Evolutionary conservation across 1,140 invertebrate genomes (phyloP).

Genomic region (Lutraria rhynchaena): DNA sequence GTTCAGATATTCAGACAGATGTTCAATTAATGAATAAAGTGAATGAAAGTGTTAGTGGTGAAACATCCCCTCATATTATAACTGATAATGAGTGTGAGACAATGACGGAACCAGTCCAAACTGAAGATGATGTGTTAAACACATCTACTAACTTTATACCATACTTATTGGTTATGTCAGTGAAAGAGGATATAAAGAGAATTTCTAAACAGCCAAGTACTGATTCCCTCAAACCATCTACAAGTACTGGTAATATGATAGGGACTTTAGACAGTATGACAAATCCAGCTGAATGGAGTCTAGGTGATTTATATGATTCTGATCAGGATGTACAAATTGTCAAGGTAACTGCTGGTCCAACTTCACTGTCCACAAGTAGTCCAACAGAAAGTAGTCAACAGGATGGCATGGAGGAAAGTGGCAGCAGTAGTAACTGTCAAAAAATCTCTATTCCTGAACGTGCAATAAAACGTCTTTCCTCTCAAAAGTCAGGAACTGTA

Average conservation of each 20-base stretch:
- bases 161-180: conserved; percentile 66
- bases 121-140: conserved; percentile 52
- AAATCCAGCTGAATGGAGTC: conserved; percentile 62
- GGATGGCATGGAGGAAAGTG: conserved; percentile 29
- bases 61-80: conserved; percentile 62
- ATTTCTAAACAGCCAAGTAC: conserved; percentile 53
- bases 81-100: conserved; percentile 65
- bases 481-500: conserved; percentile 67
- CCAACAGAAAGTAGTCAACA: conserved; percentile 45
- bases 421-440: background rate
- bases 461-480: conserved; percentile 50
- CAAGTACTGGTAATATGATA: conserved; percentile 60
- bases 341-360: conserved; percentile 71
- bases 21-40: conserved; percentile 86
- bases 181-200: conserved; percentile 55
- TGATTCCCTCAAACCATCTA: conserved; percentile 55
- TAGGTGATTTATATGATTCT: conserved; percentile 71
- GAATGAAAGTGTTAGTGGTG: conserved; percentile 84
- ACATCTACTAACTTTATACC: conserved; percentile 66
- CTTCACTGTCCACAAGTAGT: conserved; percentile 41
- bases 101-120: conserved; percentile 73
- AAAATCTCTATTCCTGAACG: conserved; percentile 35
- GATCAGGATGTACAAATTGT: conserved; percentile 78
- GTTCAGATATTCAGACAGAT: conserved; percentile 69
- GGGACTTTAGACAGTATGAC: conserved; percentile 64